phyloP scores from a whole-genome alignment of 2,797 vertebrate genomes.

The Siniperca scherzeri region DNA sequence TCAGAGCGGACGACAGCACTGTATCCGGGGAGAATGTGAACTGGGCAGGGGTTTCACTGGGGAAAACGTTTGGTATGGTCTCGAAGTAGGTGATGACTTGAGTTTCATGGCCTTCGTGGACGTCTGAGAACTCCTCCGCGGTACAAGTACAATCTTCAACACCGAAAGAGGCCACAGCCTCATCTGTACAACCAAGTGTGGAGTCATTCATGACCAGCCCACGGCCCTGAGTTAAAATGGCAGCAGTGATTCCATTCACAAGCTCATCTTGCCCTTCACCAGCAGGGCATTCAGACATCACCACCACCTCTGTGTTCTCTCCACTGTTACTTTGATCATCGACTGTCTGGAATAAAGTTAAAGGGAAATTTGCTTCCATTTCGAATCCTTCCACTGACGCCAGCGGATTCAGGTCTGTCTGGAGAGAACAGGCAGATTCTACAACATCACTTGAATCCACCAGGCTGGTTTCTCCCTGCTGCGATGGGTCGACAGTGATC shows the following conservation, averaged over 20 bases:
- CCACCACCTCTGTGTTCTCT: slow-evolving; percentile 63
- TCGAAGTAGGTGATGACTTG: slow-evolving; percentile 83
- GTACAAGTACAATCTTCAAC: slow-evolving; percentile 55
- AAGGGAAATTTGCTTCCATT: slow-evolving; percentile 46
- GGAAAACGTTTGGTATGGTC: slow-evolving; percentile 77
- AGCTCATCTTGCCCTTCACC: slow-evolving; percentile 57
- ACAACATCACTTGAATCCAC: slow-evolving; percentile 22
- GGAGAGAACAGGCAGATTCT: slow-evolving; percentile 23
- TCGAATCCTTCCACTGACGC: slow-evolving; percentile 2
- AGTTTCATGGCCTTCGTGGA: slow-evolving; percentile 16
- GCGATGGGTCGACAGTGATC: slow-evolving; percentile 50
- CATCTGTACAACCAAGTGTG: background rate
- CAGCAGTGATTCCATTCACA: slow-evolving; percentile 47
- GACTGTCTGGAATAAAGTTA: slow-evolving; percentile 65
- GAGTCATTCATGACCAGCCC: slow-evolving; percentile 32
- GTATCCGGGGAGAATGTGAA: slow-evolving; percentile 69
- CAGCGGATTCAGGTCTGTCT: slow-evolving; percentile 38
- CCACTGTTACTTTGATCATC: slow-evolving; percentile 27
- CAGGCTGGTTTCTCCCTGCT: slow-evolving; percentile 37
- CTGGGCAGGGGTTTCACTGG: slow-evolving; percentile 24
- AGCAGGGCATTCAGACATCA: slow-evolving; percentile 63
- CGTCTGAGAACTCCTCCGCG: slow-evolving; percentile 45
- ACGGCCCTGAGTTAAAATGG: slow-evolving; percentile 57
- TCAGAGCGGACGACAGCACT: slow-evolving; percentile 78
- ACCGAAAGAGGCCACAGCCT: background rate